A percentile compares a stretch with the other conserved stretches of the same genome.
Conservation (phyloP, 2,113 vertebrate genomes). For the Chunga burmeisteri region DNA sequence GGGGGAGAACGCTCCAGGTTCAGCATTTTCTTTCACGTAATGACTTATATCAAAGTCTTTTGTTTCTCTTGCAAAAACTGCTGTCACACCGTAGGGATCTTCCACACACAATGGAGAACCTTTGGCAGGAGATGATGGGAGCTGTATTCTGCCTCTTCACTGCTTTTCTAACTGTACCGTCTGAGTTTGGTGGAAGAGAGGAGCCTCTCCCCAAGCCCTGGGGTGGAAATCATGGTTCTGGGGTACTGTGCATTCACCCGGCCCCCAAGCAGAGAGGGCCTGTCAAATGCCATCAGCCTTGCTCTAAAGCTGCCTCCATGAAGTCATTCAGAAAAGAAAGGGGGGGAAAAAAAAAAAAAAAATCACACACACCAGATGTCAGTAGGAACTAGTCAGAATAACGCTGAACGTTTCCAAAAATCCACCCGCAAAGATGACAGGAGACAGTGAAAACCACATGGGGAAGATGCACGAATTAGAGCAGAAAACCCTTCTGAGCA, state of each 20-base stretch:
- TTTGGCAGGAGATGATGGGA: background rate
- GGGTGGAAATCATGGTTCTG: background rate
- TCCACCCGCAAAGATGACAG: background rate
- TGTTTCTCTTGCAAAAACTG: background rate
- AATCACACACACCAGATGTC: background rate
- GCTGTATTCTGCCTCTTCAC: background rate
- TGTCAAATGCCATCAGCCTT: background rate
- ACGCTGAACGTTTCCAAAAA: background rate
- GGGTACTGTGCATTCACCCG: background rate
- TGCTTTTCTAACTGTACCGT: background rate
- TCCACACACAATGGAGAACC: fast-evolving
- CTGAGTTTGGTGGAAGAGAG: background rate
- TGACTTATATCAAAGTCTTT: background rate
- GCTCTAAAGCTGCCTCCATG: background rate
- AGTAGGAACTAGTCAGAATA: background rate
- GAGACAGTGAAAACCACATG: background rate
- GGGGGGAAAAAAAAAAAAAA: too few relatives aligned
- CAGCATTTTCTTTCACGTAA: background rate
- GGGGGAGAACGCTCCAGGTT: background rate
- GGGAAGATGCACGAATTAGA: background rate
- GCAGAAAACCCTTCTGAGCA: background rate
- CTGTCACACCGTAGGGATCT: background rate
- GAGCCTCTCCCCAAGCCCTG: background rate
- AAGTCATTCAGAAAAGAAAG: background rate
- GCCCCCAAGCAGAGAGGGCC: background rate